Base-by-base conservation (phyloP, 2,888 invertebrate species). In the Cryptocheilus praepositus region DNA sequence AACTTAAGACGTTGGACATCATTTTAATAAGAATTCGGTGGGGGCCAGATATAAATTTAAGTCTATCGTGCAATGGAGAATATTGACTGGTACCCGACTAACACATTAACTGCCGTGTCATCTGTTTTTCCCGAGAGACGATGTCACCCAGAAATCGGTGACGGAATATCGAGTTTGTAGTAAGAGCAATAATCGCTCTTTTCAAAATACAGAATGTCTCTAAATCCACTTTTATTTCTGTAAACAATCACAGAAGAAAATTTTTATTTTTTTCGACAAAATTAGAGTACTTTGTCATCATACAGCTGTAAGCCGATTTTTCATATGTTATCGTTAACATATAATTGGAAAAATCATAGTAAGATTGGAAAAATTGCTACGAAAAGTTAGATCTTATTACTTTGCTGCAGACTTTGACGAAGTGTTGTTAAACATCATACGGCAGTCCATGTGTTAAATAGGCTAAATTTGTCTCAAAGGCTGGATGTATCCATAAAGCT, bases 31-130 rank as follows among this genome's bases (percentile, higher is more conserved):
- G 72, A 67, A 70, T 80, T 78, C 61, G 79, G 76, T 73, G 77
- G 74, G 80, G 80, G 78, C 79, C 81, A 76, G 67, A 75, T 62
- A 66, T 61, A 68, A 74, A 71, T 76, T 73, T 76, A 83, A 80
- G 75, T 80, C 76, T 78, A 79, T 76, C 75, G 72, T 75, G 74
- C 75, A 73, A 63, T 53, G 66, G 61, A 65, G 44, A 73, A 69
- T 61, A 67, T 71, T 67, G 71, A 67, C 66, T 77, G 72, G 69
- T 73, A 63, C 69, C 70, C 61, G 70, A 36, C 11, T 36, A 36
- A 36, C 36, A 36, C 36, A 36, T 36, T 36, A 11, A 36, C 8
- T 36, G 36, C 7, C 36, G 36, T 11, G 68, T 63, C 61, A 7
- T 11, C 36, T 36, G 11, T 7, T 8, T 36, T 36, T 11, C 11